Conservation (phyloP, 2,797 vertebrate genomes). For the Euthynnus affinis region DNA sequence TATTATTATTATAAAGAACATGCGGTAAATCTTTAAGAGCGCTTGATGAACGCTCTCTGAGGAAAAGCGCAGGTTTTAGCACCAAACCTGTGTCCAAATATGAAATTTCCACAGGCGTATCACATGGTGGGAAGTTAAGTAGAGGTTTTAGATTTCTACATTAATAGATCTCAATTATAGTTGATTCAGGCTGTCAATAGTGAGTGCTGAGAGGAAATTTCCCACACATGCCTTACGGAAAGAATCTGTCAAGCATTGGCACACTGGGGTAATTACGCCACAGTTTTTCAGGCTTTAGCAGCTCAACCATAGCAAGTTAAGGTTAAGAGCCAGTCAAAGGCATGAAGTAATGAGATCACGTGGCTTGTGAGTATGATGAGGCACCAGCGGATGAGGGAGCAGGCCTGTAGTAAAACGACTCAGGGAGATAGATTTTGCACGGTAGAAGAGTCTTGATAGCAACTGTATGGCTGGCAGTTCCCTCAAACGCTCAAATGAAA, state of each 20-base stretch:
- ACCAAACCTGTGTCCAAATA: conserved; percentile 25
- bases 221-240: not conserved
- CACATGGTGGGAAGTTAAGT: not conserved
- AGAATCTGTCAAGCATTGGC: conserved; percentile 21
- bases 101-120: not conserved
- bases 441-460: not conserved
- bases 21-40: conserved; percentile 57
- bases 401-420: not conserved
- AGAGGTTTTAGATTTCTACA: conserved; percentile 4
- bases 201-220: not conserved
- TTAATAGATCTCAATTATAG: conserved; percentile 2
- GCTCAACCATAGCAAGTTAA: conserved; percentile 30
- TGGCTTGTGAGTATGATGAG: conserved; percentile 34
- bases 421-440: not conserved
- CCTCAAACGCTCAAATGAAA: no score
- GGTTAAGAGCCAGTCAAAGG: conserved; percentile 41
- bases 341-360: conserved; percentile 30
- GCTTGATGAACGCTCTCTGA: conserved; percentile 44
- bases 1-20: conserved; percentile 56
- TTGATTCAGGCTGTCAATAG: conserved; percentile 18
- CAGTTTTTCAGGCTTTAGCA: conserved; percentile 27
- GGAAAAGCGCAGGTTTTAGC: conserved; percentile 35
- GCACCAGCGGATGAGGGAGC: conserved; percentile 1
- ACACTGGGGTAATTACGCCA: conserved; percentile 51
- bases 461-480: not conserved